Conservation (phyloP, 2,888 invertebrate genomes). For the Erannis defoliaria region DNA sequence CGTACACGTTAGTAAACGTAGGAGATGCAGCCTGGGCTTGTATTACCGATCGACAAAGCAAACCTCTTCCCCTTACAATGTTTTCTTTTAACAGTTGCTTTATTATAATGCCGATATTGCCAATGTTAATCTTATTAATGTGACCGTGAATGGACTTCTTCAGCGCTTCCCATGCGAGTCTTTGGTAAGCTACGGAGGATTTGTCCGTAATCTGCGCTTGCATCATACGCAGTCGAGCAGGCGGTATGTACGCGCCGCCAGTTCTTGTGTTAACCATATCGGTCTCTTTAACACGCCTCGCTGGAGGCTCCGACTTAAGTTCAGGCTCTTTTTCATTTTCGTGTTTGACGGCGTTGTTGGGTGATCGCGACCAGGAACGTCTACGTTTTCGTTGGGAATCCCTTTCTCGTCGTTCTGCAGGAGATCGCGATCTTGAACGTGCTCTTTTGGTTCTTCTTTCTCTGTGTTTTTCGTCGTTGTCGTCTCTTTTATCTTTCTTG, state of each 20-base stretch:
- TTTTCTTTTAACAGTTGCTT: slow-evolving; percentile 97
- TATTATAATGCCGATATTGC: slow-evolving; percentile 97
- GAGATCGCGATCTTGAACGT: slow-evolving; percentile 67
- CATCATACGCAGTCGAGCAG: slow-evolving; percentile 97
- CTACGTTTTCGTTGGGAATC: slow-evolving; percentile 68
- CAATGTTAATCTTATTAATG: slow-evolving; percentile 98
- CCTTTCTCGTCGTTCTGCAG: slow-evolving; percentile 53
- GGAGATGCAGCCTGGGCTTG: slow-evolving; percentile 99
- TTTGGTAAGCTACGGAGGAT: slow-evolving; percentile 96
- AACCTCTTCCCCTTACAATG: slow-evolving; percentile 97
- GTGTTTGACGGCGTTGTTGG: slow-evolving; percentile 55
- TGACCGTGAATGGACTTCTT: slow-evolving; percentile 99
- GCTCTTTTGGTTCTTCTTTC: slow-evolving; percentile 67
- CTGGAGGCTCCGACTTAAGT: slow-evolving; percentile 55
- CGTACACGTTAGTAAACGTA: slow-evolving; percentile 99
- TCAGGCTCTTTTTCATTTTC: slow-evolving; percentile 57
- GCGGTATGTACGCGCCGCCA: slow-evolving; percentile 99
- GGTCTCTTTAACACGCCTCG: slow-evolving; percentile 69
- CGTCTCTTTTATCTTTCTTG: slow-evolving; percentile 64
- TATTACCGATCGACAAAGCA: slow-evolving; percentile 96
- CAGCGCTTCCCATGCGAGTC: slow-evolving; percentile 99
- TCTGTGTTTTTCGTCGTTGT: slow-evolving; percentile 62
- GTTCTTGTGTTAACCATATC: slow-evolving; percentile 94
- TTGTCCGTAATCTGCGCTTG: slow-evolving; percentile 98
- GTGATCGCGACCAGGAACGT: slow-evolving; percentile 69